These are phyloP conservation scores for Notolepis coatsorum DNA, from an alignment of 2,797 vertebrate genomes.

Conservation along the genomic window DNA sequence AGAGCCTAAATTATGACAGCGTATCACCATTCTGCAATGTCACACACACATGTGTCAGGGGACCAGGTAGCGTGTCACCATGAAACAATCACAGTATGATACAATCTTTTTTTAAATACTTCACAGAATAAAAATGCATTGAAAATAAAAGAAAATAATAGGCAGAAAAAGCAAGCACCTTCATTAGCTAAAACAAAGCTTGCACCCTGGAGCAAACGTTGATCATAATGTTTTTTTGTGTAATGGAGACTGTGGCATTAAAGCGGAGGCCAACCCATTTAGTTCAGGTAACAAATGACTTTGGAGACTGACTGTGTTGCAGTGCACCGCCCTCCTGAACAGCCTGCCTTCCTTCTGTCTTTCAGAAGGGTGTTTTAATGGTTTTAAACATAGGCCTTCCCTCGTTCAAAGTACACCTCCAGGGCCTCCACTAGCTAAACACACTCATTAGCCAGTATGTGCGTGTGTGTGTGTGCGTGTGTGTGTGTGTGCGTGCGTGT, in stretches of 20 bases:
- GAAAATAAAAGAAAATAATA: constrained; percentile 20
- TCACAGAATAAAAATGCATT: constrained; percentile 25
- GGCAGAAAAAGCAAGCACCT: constrained; percentile 16
- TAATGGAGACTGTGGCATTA: constrained; percentile 34
- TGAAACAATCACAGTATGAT: constrained; percentile 27
- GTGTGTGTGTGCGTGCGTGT: background rate
- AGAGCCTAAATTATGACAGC: background rate
- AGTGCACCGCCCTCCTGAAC: constrained; percentile 26
- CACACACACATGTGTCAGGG: background rate
- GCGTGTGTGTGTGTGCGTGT: background rate
- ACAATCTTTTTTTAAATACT: constrained; percentile 6
- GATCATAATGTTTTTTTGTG: constrained; percentile 25
- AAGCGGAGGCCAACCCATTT: constrained; percentile 21
- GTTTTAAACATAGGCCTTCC: constrained; percentile 46
- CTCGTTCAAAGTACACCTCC: constrained; percentile 46
- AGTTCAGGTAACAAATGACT: no score
- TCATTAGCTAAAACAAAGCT: constrained; percentile 45
- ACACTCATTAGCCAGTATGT: constrained; percentile 53
- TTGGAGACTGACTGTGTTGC: no score
- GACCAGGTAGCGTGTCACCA: constrained; percentile 11
- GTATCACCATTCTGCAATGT: background rate
- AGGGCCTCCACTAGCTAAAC: constrained; percentile 47
- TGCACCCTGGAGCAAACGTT: background rate
- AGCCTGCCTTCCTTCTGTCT: constrained; percentile 24
- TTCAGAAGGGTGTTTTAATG: constrained; percentile 48